Evolutionary conservation across 64 coral and sea anemone genomes (phyloP), one percentile per base, ranked within the genome.

Genomic region (Actinia equina): DNA sequence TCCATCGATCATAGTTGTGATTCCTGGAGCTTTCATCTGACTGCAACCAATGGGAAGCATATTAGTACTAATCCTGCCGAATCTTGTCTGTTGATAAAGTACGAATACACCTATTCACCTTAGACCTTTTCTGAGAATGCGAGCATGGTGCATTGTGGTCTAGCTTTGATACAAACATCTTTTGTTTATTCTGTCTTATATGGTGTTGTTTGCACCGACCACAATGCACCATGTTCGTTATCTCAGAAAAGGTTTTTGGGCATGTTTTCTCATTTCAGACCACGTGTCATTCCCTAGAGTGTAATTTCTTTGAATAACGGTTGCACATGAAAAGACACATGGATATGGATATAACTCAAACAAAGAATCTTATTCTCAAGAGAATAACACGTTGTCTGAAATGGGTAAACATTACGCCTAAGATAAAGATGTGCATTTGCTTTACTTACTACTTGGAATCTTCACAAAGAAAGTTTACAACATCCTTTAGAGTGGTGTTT

Each of bases 21-120:
- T 85, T 62, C 97, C 93, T 61, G 97, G 97, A 45, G 93, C 93
- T 69, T 95, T 99, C 97, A 99, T 95, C 86, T 99, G 97, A 89
- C 97, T 99, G 86, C 63, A 88, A 74, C 12, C n/a, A 27, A 2
- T 22, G 7, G 44, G 17, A 17, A 81, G 44, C 19, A 37, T 26
- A n/a, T 65, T 23, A 22, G 7, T 23, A 81, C 14, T 52, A 81
- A 37, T 37, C 30, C 30, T 37, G 30, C 30, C 30, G 30, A 37
- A 37, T 37, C 30, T 37, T 37, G 30, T 37, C 30, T 37, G 30
- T 37, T 37, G 30, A 37, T 37, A 37, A 37, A 37, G 30, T 37
- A 37, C 30, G 30, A 37, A 37, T 37, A 37, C 30, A 37, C 30
- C 30, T 37, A 37, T 37, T 37, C 30, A 37, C 30, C 30, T 37